phyloP scores from a whole-genome alignment of 2,113 vertebrate species.

The Felis chaus region DNA sequence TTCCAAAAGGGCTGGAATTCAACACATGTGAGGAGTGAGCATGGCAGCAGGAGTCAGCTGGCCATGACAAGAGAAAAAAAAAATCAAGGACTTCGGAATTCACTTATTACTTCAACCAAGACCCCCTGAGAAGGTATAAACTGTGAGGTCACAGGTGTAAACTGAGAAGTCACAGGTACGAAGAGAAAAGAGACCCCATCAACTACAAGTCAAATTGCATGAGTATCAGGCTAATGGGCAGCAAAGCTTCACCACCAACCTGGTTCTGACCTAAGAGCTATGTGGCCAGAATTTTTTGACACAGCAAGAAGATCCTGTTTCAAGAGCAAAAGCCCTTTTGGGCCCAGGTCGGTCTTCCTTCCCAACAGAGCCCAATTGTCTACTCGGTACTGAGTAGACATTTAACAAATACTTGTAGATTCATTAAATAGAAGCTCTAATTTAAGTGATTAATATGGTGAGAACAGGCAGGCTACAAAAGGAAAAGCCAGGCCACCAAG shows the following conservation, averaged over 20 bases:
- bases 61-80: background rate
- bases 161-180: background rate
- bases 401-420: background rate
- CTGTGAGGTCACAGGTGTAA: no score
- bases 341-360: background rate
- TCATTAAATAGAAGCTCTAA: background rate
- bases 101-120: background rate
- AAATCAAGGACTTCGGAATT: background rate
- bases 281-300: background rate
- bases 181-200: background rate
- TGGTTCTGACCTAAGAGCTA: no score
- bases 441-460: background rate
- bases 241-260: no score
- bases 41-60: background rate
- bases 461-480: background rate
- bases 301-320: background rate
- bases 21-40: background rate
- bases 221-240: fast-evolving
- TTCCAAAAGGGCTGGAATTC: background rate
- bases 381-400: background rate
- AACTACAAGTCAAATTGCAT: background rate
- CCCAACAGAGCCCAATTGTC: background rate
- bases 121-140: background rate
- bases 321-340: background rate
- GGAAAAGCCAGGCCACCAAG: background rate